Conservation (phyloP, 2,888 invertebrate species). For the Drosophila lutescens region DNA sequence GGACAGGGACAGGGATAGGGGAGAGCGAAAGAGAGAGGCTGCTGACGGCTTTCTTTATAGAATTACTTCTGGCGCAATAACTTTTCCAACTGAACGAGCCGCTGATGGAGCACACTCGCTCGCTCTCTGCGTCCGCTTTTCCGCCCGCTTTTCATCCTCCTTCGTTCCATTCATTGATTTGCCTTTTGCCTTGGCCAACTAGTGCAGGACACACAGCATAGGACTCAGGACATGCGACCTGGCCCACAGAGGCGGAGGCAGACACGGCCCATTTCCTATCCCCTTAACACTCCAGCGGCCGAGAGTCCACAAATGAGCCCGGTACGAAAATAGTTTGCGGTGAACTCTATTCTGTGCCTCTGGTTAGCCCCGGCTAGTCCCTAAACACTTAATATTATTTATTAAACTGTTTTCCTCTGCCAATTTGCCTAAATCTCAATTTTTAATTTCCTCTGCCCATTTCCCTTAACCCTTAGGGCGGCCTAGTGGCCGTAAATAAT, state of each 20-base stretch:
- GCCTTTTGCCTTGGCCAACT: constrained; percentile 60
- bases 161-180: constrained; percentile 70
- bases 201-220: constrained; percentile 22
- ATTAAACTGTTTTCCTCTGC: constrained; percentile 17
- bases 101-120: constrained; percentile 62
- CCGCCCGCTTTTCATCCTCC: constrained; percentile 17
- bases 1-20: constrained; percentile 6
- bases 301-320: constrained; percentile 29
- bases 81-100: constrained; percentile 73
- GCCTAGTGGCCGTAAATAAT: constrained; percentile 8
- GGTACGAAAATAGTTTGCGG: constrained; percentile 37
- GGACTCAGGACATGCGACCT: constrained; percentile 17
- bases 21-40: constrained; percentile 13
- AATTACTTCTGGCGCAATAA: constrained; percentile 79
- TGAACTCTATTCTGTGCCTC: constrained; percentile 14
- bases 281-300: constrained; percentile 25
- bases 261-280: constrained; percentile 19
- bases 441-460: constrained; percentile 23
- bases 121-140: constrained; percentile 29
- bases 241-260: constrained; percentile 14
- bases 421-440: constrained; percentile 25
- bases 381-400: constrained; percentile 20
- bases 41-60: constrained; percentile 70
- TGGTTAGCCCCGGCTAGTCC: not conserved
- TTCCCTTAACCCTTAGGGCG: constrained; percentile 7